Percentiles rank a stretch among this genome's conserved stretches.
These are phyloP conservation scores for Palythoa grandiflora DNA, from an alignment of 92 coral and sea anemone genomes.

Conservation along the genomic window DNA sequence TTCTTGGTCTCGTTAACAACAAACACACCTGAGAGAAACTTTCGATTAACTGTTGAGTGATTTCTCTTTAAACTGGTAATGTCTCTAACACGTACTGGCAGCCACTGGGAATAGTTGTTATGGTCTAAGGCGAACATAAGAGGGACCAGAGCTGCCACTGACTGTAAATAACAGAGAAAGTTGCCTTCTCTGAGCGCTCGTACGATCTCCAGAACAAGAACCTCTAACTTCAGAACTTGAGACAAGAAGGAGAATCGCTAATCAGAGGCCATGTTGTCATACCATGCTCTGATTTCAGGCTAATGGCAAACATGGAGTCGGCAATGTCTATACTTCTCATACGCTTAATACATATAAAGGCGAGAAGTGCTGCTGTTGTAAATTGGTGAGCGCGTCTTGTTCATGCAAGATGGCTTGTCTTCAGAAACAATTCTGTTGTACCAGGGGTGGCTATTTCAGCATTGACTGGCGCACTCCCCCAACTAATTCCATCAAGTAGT, in stretches of 20 bases:
- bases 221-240: constrained; percentile 46
- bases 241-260: constrained; percentile 57
- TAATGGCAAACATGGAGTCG: constrained; percentile 25
- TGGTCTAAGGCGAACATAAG: constrained; percentile 70
- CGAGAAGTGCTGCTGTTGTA: constrained; percentile 57
- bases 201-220: constrained; percentile 46
- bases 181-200: constrained; percentile 60
- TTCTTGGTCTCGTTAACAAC: constrained; percentile 64
- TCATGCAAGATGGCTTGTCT: constrained; percentile 52
- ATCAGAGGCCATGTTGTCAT: constrained; percentile 34
- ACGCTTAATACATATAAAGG: constrained; percentile 45
- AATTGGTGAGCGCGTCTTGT: constrained; percentile 59
- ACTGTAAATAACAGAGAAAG: constrained; percentile 49
- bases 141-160: constrained; percentile 54
- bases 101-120: constrained; percentile 71
- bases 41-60: constrained; percentile 60
- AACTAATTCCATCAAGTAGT: constrained; percentile 61
- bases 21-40: constrained; percentile 68
- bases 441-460: constrained; percentile 63
- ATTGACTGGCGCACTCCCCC: constrained; percentile 53
- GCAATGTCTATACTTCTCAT: constrained; percentile 35
- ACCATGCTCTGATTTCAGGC: constrained; percentile 25
- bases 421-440: constrained; percentile 60
- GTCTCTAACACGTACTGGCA: constrained; percentile 60
- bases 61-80: constrained; percentile 49